phyloP scores from a whole-genome alignment of 2,113 vertebrate species.

The Bos taurus region DNA sequence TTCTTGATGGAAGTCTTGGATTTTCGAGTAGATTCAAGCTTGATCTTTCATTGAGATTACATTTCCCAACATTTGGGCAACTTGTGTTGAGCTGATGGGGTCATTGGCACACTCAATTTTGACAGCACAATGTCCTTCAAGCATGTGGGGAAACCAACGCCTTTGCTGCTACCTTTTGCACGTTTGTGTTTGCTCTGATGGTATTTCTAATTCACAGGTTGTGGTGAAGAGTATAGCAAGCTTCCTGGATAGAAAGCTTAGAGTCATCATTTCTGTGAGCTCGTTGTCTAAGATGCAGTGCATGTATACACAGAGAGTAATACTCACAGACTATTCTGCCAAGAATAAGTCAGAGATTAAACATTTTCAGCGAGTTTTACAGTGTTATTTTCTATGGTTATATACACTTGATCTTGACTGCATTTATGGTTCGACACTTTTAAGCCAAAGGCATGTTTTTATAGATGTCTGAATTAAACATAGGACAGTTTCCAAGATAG shows the following conservation, averaged over 20 bases:
- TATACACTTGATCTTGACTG: background rate
- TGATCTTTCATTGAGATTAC: background rate
- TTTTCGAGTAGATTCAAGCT: background rate
- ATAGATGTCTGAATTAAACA: conserved; percentile 41
- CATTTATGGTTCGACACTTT: background rate
- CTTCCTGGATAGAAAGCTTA: background rate
- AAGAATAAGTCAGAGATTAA: background rate
- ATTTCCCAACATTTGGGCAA: background rate
- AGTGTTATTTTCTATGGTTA: background rate
- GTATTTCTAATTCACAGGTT: background rate
- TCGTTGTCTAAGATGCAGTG: background rate
- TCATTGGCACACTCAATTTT: background rate
- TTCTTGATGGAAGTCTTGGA: background rate
- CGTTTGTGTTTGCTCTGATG: background rate
- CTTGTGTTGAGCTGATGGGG: accelerated
- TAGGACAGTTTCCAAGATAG: background rate
- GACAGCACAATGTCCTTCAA: background rate
- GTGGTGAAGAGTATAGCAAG: background rate
- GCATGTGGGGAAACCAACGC: background rate
- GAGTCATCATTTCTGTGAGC: background rate
- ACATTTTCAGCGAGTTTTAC: background rate
- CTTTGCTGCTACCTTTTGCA: background rate
- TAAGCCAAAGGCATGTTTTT: conserved; percentile 24
- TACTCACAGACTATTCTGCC: background rate
- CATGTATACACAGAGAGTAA: accelerated